Evolutionary conservation across 2,888 invertebrate species (phyloP).

Genomic region (Nebria salina): DNA sequence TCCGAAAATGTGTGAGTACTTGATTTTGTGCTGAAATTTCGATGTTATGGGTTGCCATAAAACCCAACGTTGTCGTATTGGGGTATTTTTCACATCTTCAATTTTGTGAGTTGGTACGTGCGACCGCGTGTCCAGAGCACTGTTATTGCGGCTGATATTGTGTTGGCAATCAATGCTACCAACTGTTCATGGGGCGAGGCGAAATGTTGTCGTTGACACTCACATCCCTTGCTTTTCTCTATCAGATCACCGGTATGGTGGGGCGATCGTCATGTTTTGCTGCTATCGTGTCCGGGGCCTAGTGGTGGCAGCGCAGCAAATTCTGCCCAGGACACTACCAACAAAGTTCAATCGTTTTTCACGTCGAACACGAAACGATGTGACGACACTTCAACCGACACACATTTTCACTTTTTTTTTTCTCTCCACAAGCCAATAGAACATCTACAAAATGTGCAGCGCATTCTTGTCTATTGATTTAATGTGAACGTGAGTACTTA

Average conservation of each 20-base stretch:
- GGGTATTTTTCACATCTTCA: conserved; percentile 21
- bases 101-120: conserved; percentile 25
- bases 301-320: background rate
- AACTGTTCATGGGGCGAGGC: conserved; percentile 18
- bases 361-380: conserved; percentile 8
- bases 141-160: conserved; percentile 43
- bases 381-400: conserved; percentile 29
- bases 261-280: conserved; percentile 9
- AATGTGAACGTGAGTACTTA: background rate
- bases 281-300: background rate
- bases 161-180: conserved; percentile 43
- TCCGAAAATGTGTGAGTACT: background rate
- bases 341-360: conserved; percentile 45
- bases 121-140: conserved; percentile 24
- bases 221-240: background rate
- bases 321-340: conserved; percentile 8
- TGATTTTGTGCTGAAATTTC: background rate
- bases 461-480: background rate
- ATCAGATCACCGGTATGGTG: background rate
- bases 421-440: background rate
- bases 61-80: background rate
- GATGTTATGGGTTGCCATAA: background rate
- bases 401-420: conserved; percentile 39
- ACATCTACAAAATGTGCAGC: background rate
- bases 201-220: conserved; percentile 7